Percentiles rank a stretch among this genome's conserved stretches.
Evolutionary conservation across 2,113 vertebrate species (phyloP).

Genomic region (Megalops atlanticus): DNA sequence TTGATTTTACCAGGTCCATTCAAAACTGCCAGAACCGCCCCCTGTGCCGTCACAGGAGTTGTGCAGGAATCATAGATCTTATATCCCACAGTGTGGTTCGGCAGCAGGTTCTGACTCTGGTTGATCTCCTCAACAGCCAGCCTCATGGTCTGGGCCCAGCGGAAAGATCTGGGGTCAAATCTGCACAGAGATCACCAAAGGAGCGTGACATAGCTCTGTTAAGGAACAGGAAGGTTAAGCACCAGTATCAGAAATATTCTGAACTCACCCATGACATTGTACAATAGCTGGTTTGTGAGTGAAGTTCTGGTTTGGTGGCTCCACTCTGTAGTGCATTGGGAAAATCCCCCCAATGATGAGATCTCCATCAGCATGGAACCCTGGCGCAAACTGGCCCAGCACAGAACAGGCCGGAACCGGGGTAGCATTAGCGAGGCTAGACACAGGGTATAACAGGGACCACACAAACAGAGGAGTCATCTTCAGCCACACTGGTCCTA

Average conservation of each 20-base stretch:
- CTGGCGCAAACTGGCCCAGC: conserved; percentile 46
- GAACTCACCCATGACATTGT: conserved; percentile 47
- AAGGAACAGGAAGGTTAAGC: not conserved
- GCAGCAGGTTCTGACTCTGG: conserved; percentile 16
- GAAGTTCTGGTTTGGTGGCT: conserved; percentile 43
- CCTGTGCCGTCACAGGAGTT: not conserved
- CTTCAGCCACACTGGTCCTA: conserved; percentile 5
- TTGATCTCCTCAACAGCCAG: conserved; percentile 36
- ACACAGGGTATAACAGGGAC: conserved; percentile 25
- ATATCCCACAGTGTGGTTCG: conserved; percentile 32
- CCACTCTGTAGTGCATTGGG: conserved; percentile 51
- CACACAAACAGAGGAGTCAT: conserved; percentile 36
- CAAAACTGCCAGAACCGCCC: conserved; percentile 19
- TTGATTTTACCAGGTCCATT: conserved; percentile 15
- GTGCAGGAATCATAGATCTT: conserved; percentile 36
- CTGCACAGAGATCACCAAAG: conserved; percentile 14
- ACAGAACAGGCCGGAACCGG: conserved; percentile 33
- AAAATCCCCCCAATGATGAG: conserved; percentile 54
- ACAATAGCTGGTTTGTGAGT: conserved; percentile 42
- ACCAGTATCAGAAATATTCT: not conserved
- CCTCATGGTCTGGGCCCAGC: conserved; percentile 33
- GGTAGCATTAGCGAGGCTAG: not conserved
- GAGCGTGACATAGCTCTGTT: not conserved
- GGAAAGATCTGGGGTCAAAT: conserved; percentile 32
- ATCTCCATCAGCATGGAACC: conserved; percentile 42